Evolutionary conservation across 2,888 invertebrate species (phyloP), one percentile per base, ranked within the genome.

Genomic region (Biston betularia): DNA sequence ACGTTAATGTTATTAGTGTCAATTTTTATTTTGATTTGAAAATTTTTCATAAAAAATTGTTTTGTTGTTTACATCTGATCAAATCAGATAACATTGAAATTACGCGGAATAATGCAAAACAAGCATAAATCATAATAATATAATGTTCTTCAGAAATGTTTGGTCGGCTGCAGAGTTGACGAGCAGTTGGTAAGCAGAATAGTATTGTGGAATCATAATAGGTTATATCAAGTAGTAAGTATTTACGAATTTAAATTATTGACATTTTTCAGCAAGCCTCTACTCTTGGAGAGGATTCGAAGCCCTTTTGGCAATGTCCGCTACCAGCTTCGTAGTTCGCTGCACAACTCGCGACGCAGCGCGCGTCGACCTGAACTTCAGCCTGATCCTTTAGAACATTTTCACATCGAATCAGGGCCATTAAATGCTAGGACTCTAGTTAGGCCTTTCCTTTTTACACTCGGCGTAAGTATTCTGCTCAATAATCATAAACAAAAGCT

Each of bases 371-470:
- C 85, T 0, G 71, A 49, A 44, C 72, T 83, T 34, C 85, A 89
- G 58, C 82, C 87, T 6, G 90, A 91, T 66, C 91, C 92, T 1
- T 68, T 95, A 64, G 90, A 93, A 70, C 83, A 90, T 74, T 74
- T 91, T 63, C 83, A 87, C 60, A 77, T 93, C 50, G 91, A 93
- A 70, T 77, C 89, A 33, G 91, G 91, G 15, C 91, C 94, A 57
- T 77, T 95, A 65, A 80, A 88, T 59, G 74, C 89, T 12, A 87
- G 84, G 53, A 90, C 87, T 71, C 84, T 96, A 58, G 90, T 94
- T 80, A 96, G 94, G 86, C 96, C 96, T 24, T 89, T 96, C 56
- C 83, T 94, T 50, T 96, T 96, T 83, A 95, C 96, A 57, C 79
- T 96, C 59, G 93, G 94, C 83, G 96, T 96, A 92, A 92, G 94